These are phyloP conservation scores for Epizoanthus rinbou DNA, from an alignment of 92 coral and sea anemone species.

Conservation along the genomic window DNA sequence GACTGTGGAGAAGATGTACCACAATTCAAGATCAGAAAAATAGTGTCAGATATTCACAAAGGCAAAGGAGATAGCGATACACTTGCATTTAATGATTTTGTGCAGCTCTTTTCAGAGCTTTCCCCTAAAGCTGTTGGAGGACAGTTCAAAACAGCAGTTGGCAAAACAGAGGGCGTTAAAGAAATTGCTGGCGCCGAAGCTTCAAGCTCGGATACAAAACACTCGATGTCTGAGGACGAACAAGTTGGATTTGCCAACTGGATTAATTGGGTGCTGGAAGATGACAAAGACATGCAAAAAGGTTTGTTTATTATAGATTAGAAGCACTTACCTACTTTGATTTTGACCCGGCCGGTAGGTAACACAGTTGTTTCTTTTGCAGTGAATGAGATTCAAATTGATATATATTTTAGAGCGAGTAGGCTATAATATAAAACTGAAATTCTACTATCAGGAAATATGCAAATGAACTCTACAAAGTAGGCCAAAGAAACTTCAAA, in stretches of 20 bases:
- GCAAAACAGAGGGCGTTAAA: constrained; percentile 73
- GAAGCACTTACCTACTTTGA: no score
- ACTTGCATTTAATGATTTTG: constrained; percentile 74
- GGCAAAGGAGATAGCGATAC: constrained; percentile 67
- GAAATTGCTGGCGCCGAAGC: constrained; percentile 73
- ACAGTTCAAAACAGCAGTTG: constrained; percentile 75
- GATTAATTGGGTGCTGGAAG: constrained; percentile 87
- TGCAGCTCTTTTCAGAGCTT: constrained; percentile 72
- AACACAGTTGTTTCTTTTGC: no score
- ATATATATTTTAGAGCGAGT: no score
- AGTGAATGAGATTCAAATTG: no score
- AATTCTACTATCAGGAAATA: no score
- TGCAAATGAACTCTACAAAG: no score
- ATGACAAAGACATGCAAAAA: constrained; percentile 71
- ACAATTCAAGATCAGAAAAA: constrained; percentile 80
- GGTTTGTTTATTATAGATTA: constrained; percentile 12
- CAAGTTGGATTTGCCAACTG: constrained; percentile 86
- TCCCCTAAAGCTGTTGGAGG: constrained; percentile 90
- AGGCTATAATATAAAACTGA: no score
- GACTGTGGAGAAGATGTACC: constrained; percentile 91
- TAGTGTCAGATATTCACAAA: constrained; percentile 63
- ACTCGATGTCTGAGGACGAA: constrained; percentile 93
- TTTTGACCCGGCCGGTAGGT: no score
- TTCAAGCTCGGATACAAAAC: constrained; percentile 92
- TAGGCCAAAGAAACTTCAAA: no score